A percentile compares a stretch with the other conserved stretches of the same genome.
phyloP scores from a whole-genome alignment of 2,888 invertebrate species.

The Campaea margaritaria region DNA sequence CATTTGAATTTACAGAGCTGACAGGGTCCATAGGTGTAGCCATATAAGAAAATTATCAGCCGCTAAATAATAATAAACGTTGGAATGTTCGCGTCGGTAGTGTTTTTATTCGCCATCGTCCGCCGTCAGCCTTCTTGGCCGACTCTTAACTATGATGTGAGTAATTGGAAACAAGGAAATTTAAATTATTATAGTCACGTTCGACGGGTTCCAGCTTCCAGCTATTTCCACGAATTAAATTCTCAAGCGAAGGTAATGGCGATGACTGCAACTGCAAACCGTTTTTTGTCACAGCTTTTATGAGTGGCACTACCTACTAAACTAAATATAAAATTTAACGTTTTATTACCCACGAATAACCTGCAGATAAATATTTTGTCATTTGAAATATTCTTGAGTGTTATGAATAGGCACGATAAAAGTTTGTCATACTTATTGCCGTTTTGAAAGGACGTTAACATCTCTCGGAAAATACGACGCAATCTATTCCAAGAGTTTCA shows the following conservation, averaged over 20 bases:
- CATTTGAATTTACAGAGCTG: slow-evolving; percentile 4
- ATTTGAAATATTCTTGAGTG: slow-evolving; percentile 10
- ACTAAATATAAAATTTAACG: slow-evolving; percentile 27
- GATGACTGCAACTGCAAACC: slow-evolving; percentile 20
- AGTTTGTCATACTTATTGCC: slow-evolving; percentile 14
- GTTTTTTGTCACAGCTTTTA: slow-evolving; percentile 29
- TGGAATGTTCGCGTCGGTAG: slow-evolving; percentile 31
- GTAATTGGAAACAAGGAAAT: slow-evolving; percentile 34
- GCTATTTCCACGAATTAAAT: slow-evolving; percentile 31
- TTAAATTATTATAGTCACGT: slow-evolving; percentile 33
- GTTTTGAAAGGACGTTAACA: slow-evolving; percentile 3
- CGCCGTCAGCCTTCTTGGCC: slow-evolving; percentile 12
- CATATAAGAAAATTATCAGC: slow-evolving; percentile 38
- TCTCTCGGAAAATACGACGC: slow-evolving; percentile 8
- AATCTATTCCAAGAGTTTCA: background rate
- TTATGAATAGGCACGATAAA: slow-evolving; percentile 21
- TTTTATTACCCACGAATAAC: slow-evolving; percentile 24
- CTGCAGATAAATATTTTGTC: slow-evolving; percentile 16
- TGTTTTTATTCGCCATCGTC: slow-evolving; percentile 36
- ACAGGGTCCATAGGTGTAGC: slow-evolving; percentile 18
- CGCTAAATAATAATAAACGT: slow-evolving; percentile 39
- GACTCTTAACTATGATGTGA: slow-evolving; percentile 37
- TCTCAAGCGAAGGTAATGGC: slow-evolving; percentile 28
- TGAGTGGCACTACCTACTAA: slow-evolving; percentile 21
- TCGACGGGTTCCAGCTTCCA: slow-evolving; percentile 30